A percentile compares a stretch with the other conserved stretches of the same genome.
These are phyloP conservation scores for Drosophila putrida DNA, from an alignment of 2,888 invertebrate genomes.

Conservation along the genomic window DNA sequence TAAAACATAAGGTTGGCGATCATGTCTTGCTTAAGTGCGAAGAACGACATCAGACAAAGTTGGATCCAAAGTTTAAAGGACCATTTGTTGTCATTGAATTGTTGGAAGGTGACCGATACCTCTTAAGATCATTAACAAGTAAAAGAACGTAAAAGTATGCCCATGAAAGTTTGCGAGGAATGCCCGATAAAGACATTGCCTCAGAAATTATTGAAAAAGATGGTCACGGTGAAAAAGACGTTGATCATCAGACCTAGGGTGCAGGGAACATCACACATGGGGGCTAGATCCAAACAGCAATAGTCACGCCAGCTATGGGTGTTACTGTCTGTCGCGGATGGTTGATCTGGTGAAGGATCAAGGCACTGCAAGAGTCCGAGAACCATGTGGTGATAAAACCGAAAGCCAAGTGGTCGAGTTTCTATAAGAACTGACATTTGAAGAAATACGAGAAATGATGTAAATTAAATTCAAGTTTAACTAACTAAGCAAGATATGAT, in stretches of 20 bases:
- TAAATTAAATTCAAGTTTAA: too few species aligned
- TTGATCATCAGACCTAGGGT: conserved; percentile 13
- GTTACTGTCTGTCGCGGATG: conserved; percentile 3
- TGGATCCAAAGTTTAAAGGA: background rate
- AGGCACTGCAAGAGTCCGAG: conserved; percentile 4
- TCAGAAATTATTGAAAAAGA: background rate
- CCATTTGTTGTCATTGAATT: background rate
- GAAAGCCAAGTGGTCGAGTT: too few species aligned
- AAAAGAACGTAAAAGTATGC: conserved; percentile 4
- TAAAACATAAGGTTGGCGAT: conserved; percentile 2
- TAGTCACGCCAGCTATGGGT: background rate
- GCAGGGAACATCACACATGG: background rate
- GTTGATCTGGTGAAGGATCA: conserved; percentile 3
- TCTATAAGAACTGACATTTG: too few species aligned
- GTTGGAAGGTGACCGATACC: conserved; percentile 5
- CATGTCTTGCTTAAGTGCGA: conserved; percentile 2
- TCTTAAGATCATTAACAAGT: background rate
- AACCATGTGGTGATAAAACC: background rate
- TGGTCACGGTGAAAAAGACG: conserved; percentile 1
- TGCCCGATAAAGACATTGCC: background rate
- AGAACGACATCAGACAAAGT: background rate
- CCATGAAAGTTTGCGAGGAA: background rate
- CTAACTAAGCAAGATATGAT: too few species aligned
- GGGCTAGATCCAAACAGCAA: background rate
- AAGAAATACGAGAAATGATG: too few species aligned